Base-by-base conservation (phyloP, 2,888 invertebrate species). In the Acrocyrtus sp. region DNA sequence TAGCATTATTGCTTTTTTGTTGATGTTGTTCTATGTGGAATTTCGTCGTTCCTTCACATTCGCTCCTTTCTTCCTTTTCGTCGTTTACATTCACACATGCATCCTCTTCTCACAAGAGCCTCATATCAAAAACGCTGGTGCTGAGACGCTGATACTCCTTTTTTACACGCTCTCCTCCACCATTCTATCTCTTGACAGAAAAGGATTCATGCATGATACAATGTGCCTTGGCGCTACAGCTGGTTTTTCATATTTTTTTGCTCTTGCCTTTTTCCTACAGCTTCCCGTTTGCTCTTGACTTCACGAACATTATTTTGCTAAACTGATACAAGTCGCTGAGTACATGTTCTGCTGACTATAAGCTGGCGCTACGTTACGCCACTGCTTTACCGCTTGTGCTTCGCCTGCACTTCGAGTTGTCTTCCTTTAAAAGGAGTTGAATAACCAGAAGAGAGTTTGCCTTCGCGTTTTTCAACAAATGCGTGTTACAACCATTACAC, bases 391-490 rank as follows among this genome's bases (percentile, higher is more conserved):
- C 58, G 56, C 50, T 60, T 27, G 47, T 60, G 43, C 34, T 58
- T 47, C 24, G 56, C 50, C 47, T 27, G 47, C 47, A 29, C 34
- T 58, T 47, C 24, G 47, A 10, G 1, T 48, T 26, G 58, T 54
- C 27, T 69, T 61, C 54, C 61, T 57, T 56, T 17, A 57, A 62
- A 72, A 77, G 74, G 74, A 72, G 77, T 77, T 77, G 77, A 77
- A 77, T 77, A 77, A 77, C 77, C 77, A 77, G 72, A 61, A 62
- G 54, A 62, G 60, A 63, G 41, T 72, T 62, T 54, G 66, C 72
- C 67, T 67, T 48, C 34, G 60, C 73, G 29, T 54, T 67, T n/a
- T 62, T 63, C 41, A 69, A 34, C 57, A 57, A 63, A 57, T 61
- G 69, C 69, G 54, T 61, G 56, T 48, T 54, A 29, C 39, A 45